Evolutionary conservation across 1,140 invertebrate species (phyloP).

Genomic region (Branchinecta lynchi): DNA sequence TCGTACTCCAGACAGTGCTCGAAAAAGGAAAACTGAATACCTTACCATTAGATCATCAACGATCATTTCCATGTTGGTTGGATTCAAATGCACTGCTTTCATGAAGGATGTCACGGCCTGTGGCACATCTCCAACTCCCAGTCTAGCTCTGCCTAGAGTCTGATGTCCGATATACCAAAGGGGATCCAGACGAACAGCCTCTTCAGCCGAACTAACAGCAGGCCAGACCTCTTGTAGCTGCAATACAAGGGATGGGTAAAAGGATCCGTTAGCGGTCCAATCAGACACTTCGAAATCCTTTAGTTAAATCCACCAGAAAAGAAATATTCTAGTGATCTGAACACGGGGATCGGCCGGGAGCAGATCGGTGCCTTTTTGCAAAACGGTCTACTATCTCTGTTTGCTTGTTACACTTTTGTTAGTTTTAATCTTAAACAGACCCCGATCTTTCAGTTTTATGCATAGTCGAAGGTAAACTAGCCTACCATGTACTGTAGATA

Average conservation of each 20-base stretch:
- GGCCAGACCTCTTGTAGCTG: background rate
- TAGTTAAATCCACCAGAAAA: too few species aligned
- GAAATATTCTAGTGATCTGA: too few species aligned
- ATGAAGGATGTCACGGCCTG: background rate
- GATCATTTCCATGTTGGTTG: background rate
- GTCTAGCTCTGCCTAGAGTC: slow-evolving; percentile 1
- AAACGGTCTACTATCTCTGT: too few species aligned
- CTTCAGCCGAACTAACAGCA: slow-evolving; percentile 5
- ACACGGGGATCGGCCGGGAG: too few species aligned
- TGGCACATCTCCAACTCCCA: background rate
- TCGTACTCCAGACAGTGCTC: background rate
- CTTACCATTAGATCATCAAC: background rate
- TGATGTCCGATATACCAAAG: slow-evolving; percentile 7
- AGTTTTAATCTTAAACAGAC: too few species aligned
- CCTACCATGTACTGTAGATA: too few species aligned
- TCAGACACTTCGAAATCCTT: too few species aligned
- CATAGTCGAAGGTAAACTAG: too few species aligned
- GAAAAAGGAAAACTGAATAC: background rate
- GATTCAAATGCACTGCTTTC: background rate
- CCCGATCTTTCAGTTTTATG: too few species aligned
- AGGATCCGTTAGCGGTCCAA: too few species aligned
- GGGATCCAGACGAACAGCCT: background rate
- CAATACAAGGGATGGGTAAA: background rate
- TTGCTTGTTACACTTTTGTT: too few species aligned
- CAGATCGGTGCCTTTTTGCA: too few species aligned